Base-by-base conservation (phyloP, 2,888 invertebrate species). In the Spilarctia lutea region DNA sequence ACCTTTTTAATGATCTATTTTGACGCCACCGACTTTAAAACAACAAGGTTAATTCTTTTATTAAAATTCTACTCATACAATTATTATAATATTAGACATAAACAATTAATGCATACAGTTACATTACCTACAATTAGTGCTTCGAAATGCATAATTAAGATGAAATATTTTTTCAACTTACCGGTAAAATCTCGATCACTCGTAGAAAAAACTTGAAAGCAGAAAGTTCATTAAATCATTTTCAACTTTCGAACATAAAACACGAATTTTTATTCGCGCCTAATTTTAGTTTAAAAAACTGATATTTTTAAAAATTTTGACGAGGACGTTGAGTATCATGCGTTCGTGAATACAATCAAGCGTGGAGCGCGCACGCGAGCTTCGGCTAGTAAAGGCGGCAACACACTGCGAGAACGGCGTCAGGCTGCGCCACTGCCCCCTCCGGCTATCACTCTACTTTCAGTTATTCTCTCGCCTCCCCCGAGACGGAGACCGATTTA, bases 391-490 rank as follows among this genome's bases (percentile, higher is more conserved):
- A 92, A 92, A 91, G 92, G 90, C 93, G 88, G 91, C 89, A 87
- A 91, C 87, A 92, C 92, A 95, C 95, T 95, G 94, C 84, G 89
- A 89, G 90, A 85, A 77, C 83, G 86, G 77, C 84, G 84, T 85
- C 86, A 86, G 85, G 84, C 90, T 89, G 91, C 91, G 89, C 88
- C 83, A 86, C 83, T 89, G 89, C 92, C 94, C 93, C 93, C 92
- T 88, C 93, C 92, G 91, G 91, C 91, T 91, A 92, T 92, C 91
- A 93, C 92, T 92, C 93, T 91, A 94, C 94, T 94, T 94, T 95
- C 92, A 92, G 93, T 91, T 90, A 88, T 90, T 89, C 90, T 89
- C 89, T 93, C 88, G 87, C 91, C 92, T 94, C 94, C 94, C 94
- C 83, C 82, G 92, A 93, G 91, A 91, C 91, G 82, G 80, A 90